Evolutionary conservation across 2,888 invertebrate genomes (phyloP).

Genomic region (Xestoiulus laeticollis): DNA sequence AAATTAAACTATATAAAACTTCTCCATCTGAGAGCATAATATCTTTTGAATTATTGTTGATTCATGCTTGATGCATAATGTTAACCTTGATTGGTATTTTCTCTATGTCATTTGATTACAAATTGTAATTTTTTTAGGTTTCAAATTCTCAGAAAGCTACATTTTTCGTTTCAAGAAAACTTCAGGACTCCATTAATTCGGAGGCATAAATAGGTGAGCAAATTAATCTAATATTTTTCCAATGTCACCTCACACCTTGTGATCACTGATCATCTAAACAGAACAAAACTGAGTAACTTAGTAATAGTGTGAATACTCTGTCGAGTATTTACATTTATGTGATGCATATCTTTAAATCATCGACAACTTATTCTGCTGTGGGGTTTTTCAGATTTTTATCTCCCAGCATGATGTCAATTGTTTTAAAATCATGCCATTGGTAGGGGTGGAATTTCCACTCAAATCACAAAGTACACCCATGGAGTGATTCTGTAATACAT

Average conservation of each 20-base stretch:
- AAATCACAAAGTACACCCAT: background rate
- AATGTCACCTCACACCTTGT: background rate
- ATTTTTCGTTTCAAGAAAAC: background rate
- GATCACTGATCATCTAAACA: too few species aligned
- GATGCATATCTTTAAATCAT: too few species aligned
- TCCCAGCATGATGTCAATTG: background rate
- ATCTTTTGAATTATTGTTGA: too few species aligned
- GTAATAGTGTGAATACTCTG: too few species aligned
- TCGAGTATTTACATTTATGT: too few species aligned
- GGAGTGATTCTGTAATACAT: background rate
- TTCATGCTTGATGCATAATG: background rate
- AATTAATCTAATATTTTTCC: background rate
- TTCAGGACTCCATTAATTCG: background rate
- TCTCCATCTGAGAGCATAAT: too few species aligned
- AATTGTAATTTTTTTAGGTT: background rate
- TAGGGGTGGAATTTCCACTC: background rate
- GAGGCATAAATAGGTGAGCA: conserved; percentile 3
- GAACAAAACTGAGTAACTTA: too few species aligned
- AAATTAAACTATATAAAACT: too few species aligned
- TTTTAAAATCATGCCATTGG: background rate
- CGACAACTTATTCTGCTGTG: too few species aligned
- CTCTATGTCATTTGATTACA: background rate
- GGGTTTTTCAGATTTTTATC: too few species aligned
- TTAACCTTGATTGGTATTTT: background rate
- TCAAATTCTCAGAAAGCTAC: background rate